A percentile compares a stretch with the other conserved stretches of the same genome.
phyloP scores from a whole-genome alignment of 2,113 vertebrate species.

The rat (Rattus norvegicus) region DNA sequence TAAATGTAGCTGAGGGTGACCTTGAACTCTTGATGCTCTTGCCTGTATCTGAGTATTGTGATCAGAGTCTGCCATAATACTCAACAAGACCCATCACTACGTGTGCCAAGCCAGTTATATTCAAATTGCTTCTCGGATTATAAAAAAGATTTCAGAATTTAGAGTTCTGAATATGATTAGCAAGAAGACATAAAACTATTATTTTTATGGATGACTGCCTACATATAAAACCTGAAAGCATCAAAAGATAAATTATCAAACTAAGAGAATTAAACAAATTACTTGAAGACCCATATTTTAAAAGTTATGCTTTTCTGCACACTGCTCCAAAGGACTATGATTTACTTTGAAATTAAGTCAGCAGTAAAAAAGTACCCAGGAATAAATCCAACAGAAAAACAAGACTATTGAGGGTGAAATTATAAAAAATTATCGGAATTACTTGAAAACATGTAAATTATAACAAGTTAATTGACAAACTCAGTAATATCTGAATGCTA shows the following conservation, averaged over 20 bases:
- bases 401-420: constrained; percentile 13
- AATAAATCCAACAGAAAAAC: constrained; percentile 14
- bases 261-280: constrained; percentile 19
- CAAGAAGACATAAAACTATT: background rate
- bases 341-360: constrained; percentile 10
- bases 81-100: background rate
- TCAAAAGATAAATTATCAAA: constrained; percentile 43
- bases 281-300: background rate
- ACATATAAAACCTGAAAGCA: background rate
- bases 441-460: background rate
- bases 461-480: background rate
- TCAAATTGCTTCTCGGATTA: constrained; percentile 2
- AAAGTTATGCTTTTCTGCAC: background rate
- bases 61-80: background rate
- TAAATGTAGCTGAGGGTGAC: background rate
- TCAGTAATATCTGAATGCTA: background rate
- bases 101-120: background rate
- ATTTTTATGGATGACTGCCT: background rate
- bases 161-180: background rate
- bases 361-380: background rate
- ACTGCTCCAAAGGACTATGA: background rate
- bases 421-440: constrained; percentile 25
- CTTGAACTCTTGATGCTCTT: background rate
- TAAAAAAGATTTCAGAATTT: constrained; percentile 23
- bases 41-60: background rate